phyloP scores from a whole-genome alignment of 2,113 vertebrate species.

The Microcebus murinus region DNA sequence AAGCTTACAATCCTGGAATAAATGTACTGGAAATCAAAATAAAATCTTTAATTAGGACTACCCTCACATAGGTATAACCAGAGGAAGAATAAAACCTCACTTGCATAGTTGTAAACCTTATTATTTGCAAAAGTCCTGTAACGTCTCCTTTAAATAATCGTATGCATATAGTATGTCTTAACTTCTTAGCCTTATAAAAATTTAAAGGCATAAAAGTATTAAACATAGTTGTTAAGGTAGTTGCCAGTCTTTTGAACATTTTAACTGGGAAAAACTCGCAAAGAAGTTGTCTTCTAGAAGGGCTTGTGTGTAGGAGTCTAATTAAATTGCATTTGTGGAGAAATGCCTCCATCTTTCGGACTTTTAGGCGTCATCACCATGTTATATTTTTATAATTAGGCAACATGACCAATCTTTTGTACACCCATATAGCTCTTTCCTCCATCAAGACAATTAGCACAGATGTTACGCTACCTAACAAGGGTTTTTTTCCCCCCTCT shows the following conservation, averaged over 20 bases:
- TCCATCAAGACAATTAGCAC: background rate
- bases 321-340: background rate
- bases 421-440: background rate
- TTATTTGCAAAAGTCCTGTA: background rate
- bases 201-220: background rate
- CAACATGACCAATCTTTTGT: background rate
- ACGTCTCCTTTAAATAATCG: background rate
- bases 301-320: background rate
- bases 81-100: background rate
- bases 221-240: background rate
- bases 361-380: background rate
- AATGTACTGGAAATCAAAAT: background rate
- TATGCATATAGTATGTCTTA: background rate
- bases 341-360: background rate
- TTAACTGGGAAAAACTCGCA: background rate
- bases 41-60: background rate
- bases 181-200: background rate
- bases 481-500: background rate
- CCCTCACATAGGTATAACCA: background rate
- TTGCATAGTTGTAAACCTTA: background rate
- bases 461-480: background rate
- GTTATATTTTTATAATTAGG: background rate
- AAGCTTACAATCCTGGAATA: background rate
- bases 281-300: background rate
- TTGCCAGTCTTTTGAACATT: background rate